These are phyloP conservation scores for Lepidochrysops patricia DNA, from an alignment of 2,888 invertebrate genomes.

Conservation along the genomic window DNA sequence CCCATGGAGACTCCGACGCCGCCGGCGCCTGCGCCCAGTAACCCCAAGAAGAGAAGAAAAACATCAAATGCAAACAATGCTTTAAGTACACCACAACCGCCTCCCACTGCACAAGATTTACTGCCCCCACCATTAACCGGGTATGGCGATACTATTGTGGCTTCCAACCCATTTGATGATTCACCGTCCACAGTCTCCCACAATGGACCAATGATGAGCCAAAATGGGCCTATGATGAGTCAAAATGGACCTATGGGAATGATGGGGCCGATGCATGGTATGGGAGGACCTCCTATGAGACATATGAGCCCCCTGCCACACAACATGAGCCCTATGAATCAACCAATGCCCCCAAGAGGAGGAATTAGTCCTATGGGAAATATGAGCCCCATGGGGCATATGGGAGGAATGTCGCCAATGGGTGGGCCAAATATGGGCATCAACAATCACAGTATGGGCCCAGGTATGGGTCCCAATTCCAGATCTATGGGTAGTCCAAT, in stretches of 20 bases:
- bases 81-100: slow-evolving; percentile 79
- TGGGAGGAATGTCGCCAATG: slow-evolving; percentile 81
- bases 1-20: slow-evolving; percentile 80
- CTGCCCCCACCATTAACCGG: slow-evolving; percentile 90
- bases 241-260: slow-evolving; percentile 80
- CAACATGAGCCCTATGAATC: slow-evolving; percentile 77
- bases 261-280: slow-evolving; percentile 77
- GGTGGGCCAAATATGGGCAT: slow-evolving; percentile 81
- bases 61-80: slow-evolving; percentile 82
- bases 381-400: slow-evolving; percentile 81
- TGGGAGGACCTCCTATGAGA: slow-evolving; percentile 78
- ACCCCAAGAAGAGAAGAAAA: slow-evolving; percentile 91
- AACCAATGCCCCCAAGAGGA: slow-evolving; percentile 77
- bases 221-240: slow-evolving; percentile 79
- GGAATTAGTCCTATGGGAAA: slow-evolving; percentile 81
- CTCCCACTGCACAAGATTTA: slow-evolving; percentile 84
- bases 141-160: slow-evolving; percentile 94
- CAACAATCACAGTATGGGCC: slow-evolving; percentile 77
- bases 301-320: slow-evolving; percentile 78
- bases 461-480: slow-evolving; percentile 71
- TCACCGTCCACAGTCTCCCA: slow-evolving; percentile 79
- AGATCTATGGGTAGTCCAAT: slow-evolving; percentile 83
- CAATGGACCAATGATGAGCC: slow-evolving; percentile 77
- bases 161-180: slow-evolving; percentile 96
- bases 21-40: slow-evolving; percentile 85